These are phyloP conservation scores for Linurgus olivaceus DNA, from an alignment of 2,797 vertebrate species.

Conservation along the genomic window DNA sequence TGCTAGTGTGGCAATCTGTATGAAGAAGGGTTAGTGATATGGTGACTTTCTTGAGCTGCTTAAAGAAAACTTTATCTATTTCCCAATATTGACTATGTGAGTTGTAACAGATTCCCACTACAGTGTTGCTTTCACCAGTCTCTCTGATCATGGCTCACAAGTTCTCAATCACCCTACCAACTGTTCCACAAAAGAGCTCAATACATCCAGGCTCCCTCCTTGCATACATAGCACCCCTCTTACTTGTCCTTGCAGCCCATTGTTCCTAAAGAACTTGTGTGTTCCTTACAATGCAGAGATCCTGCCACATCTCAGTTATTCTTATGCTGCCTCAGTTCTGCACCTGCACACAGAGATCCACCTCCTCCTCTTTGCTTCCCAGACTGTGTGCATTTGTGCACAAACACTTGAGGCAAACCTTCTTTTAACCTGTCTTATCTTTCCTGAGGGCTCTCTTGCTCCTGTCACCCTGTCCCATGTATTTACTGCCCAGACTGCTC, in stretches of 20 bases:
- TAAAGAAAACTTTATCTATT: background rate
- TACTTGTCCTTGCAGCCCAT: background rate
- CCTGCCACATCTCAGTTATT: background rate
- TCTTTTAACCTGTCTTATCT: constrained; percentile 14
- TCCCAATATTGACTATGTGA: background rate
- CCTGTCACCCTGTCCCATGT: constrained; percentile 30
- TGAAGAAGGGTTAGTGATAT: background rate
- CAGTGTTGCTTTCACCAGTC: background rate
- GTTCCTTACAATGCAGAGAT: background rate
- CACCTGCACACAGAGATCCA: background rate
- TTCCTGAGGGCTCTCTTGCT: constrained; percentile 35
- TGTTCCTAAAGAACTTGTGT: background rate
- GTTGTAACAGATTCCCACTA: background rate
- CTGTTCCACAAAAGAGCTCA: background rate
- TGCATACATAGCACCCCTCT: fast-evolving
- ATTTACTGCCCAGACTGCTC: constrained; percentile 15
- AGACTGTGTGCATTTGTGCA: background rate
- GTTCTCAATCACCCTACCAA: background rate
- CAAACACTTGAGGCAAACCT: constrained; percentile 30
- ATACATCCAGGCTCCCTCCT: background rate
- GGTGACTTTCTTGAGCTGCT: background rate
- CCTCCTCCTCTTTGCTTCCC: background rate
- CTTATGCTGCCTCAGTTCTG: background rate
- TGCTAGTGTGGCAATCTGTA: background rate
- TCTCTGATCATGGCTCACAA: background rate